Base-by-base conservation (phyloP, 2,888 invertebrate genomes). In the Hemaris fuciformis region DNA sequence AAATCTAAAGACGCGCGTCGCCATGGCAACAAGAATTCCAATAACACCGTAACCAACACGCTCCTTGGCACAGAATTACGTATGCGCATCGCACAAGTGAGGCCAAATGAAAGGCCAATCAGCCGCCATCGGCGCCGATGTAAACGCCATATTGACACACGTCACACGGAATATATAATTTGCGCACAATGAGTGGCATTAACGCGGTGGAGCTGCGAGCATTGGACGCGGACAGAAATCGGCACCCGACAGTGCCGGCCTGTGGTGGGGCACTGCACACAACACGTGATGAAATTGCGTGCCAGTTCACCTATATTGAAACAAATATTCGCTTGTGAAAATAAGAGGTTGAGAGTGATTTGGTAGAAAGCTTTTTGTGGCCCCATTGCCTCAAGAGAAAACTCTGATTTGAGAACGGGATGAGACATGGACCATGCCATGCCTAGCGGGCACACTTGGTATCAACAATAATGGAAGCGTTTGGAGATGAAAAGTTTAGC, bases 41-140 rank as follows among this genome's bases (percentile, higher is more conserved):
- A 34, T n/a, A n/a, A 38, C 23, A 48, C 18, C 25, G 20, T 10
- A 20, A 31, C 53, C 8, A 27, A 15, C n/a, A 27, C 13, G 6
- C 53, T 31, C 15, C 27, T 27, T 15, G 6, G 15, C 7, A 31
- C 31, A 2, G 31, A 4, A 90, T 91, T 89, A 91, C 85, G 89
- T 87, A 90, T 90, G 87, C 89, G 85, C 74, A 81, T 72, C 77
- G 83, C 85, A 90, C 89, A 90, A 89, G 87, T 86, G 87, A n/a
- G 72, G 71, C 81, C 85, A 90, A 91, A 91, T 89, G 91, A 90
- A 88, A 82, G 88, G 84, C 85, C 90, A 89, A 91, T 91, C 91
- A 87, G 84, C 78, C 77, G 71, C 74, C 81, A 78, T 67, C 77
- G 77, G 73, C 74, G 80, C 74, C 71, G 74, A 68, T 75, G 81